Conservation (phyloP, 64 coral and sea anemone genomes). For the Orbicella faveolata region DNA sequence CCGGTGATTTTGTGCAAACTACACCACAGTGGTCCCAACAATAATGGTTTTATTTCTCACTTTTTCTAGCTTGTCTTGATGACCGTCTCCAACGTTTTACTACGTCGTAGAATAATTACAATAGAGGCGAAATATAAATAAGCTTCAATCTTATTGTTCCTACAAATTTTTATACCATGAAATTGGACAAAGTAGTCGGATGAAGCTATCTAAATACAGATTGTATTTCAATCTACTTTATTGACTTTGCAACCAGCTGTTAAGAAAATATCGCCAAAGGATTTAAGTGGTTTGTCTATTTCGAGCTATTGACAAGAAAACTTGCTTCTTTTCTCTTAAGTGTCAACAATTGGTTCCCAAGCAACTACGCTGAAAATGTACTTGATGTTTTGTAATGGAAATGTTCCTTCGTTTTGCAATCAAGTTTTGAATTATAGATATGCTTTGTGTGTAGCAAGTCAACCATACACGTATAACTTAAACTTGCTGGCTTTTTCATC, state of each 20-base stretch:
- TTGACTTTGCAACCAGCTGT: slow-evolving; percentile 17
- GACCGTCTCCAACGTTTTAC: too few species aligned
- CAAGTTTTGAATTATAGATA: background rate
- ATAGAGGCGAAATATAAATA: too few species aligned
- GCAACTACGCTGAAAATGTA: background rate
- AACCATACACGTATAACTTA: background rate
- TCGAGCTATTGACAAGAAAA: background rate
- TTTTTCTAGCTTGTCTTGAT: too few species aligned
- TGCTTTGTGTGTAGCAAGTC: background rate
- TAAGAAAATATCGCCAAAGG: background rate
- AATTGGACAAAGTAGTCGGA: too few species aligned
- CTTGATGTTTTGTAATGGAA: slow-evolving; percentile 35
- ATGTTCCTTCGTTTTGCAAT: background rate
- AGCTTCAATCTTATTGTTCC: too few species aligned
- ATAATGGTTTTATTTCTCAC: too few species aligned
- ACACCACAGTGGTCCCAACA: too few species aligned
- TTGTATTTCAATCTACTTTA: background rate
- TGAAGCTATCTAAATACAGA: too few species aligned
- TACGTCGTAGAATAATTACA: too few species aligned
- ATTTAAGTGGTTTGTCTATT: background rate
- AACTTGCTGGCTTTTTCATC: background rate
- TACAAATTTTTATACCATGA: too few species aligned
- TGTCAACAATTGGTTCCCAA: slow-evolving; percentile 11
- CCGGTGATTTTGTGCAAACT: too few species aligned
- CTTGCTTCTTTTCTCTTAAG: background rate